These are phyloP conservation scores for Strix aluco DNA, from an alignment of 2,113 vertebrate genomes.

Conservation along the genomic window DNA sequence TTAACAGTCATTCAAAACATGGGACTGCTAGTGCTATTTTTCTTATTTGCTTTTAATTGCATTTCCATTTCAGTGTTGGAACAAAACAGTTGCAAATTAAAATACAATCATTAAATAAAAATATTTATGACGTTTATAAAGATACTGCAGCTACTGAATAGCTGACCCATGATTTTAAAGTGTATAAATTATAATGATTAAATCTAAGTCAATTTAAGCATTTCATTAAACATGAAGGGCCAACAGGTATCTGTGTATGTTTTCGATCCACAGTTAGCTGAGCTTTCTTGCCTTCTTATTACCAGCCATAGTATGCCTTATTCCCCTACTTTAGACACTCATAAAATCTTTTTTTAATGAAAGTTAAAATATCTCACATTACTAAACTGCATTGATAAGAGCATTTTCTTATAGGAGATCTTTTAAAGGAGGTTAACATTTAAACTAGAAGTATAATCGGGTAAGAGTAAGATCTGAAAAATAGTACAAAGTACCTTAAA, in stretches of 20 bases:
- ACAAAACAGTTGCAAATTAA: slow-evolving; percentile 1
- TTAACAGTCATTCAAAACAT: background rate
- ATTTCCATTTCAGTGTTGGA: background rate
- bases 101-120: background rate
- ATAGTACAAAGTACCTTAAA: background rate
- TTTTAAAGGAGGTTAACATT: background rate
- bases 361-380: background rate
- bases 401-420: background rate
- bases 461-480: background rate
- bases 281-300: background rate
- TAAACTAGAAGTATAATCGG: background rate
- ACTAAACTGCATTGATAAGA: background rate
- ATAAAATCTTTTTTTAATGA: background rate
- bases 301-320: background rate
- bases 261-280: background rate
- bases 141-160: background rate
- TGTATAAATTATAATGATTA: slow-evolving; percentile 27
- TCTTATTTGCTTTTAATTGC: background rate
- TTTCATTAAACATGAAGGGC: slow-evolving; percentile 9
- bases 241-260: background rate
- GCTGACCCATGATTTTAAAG: slow-evolving; percentile 8
- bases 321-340: background rate
- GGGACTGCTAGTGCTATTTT: background rate
- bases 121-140: background rate
- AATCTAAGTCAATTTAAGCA: background rate